Evolutionary conservation across 2,797 vertebrate species (phyloP), one percentile per base, ranked within the genome.

Genomic region (Sebastes steindachneri): DNA sequence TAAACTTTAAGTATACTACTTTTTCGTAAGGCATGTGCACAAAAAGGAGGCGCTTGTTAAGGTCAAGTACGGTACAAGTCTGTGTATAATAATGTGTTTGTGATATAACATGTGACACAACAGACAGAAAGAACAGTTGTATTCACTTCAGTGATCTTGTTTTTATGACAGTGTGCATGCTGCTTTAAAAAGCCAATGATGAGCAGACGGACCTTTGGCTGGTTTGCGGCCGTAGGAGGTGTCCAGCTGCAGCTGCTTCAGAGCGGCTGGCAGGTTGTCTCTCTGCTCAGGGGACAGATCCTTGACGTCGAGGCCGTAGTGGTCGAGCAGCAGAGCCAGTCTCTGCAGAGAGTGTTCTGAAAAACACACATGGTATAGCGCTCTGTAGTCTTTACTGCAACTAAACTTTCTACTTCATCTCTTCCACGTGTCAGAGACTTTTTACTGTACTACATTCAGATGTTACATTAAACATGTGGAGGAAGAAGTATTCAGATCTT

Each of bases 281-380:
- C 96, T 95, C 88, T 97, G 96, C 75, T 95, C 95, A 0, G 95
- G 94, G 58, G 94, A 95, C 89, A 98, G 73, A 53, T 98, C 96
- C 3, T 94, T 95, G 59, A 97, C 66, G 41, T 96, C 95, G n/a
- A 97, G 89, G 28, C 96, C 96, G 0, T 97, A 97, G 88, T 95
- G 96, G 1, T 96, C 91, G 54, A 98, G 91, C 51, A 97, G 93
- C 41, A 96, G 90, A 5, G 95, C 91, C 75, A 98, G 67, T 48
- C 91, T 96, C 92, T 96, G 96, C 85, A 96, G 84, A 4, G 93
- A 90, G 57, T 23, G 59, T 0, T 96, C 97, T 98, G 91, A 29
- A 8, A 51, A 51, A 51, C 48, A 51, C 48, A 51, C 48, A 45
- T 45, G 37, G 37, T 15, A 41, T 41, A 41, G 37, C 37, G 37